These are phyloP conservation scores for Coregonus ussuriensis DNA, from an alignment of 2,797 vertebrate species.

Conservation along the genomic window DNA sequence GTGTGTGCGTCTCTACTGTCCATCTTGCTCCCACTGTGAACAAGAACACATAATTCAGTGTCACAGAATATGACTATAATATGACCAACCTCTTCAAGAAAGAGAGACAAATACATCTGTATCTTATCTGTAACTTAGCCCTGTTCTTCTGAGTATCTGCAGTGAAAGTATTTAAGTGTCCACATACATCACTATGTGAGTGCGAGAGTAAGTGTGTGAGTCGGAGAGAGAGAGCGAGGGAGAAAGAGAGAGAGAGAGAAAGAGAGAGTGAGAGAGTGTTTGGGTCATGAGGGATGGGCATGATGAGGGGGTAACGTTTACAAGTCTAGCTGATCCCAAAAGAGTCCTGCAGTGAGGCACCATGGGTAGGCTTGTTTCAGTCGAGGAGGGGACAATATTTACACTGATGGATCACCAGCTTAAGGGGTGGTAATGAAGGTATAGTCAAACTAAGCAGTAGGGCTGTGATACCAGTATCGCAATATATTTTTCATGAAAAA, in stretches of 20 bases:
- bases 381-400: conserved; percentile 40
- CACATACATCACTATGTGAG: not conserved
- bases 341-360: conserved; percentile 26
- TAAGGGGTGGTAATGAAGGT: conserved; percentile 63
- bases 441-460: conserved; percentile 59
- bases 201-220: not conserved
- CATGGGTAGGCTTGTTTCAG: conserved; percentile 22
- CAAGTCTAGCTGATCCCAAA: conserved; percentile 26
- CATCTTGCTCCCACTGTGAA: conserved; percentile 68
- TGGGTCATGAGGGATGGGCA: not conserved
- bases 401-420: conserved; percentile 52
- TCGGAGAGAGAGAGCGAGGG: not conserved
- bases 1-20: conserved; percentile 39
- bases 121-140: not conserved
- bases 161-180: not conserved
- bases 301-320: conserved; percentile 4
- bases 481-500: too few relatives aligned
- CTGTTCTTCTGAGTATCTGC: not conserved
- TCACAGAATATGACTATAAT: conserved; percentile 8
- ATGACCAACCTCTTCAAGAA: not conserved
- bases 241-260: not conserved
- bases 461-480: too few relatives aligned
- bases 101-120: not conserved
- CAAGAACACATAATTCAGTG: conserved; percentile 26
- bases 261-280: conserved; percentile 12